Percentiles rank a stretch among this genome's conserved stretches.
Evolutionary conservation across 2,113 vertebrate genomes (phyloP).

Genomic region (Sturnus vulgaris): DNA sequence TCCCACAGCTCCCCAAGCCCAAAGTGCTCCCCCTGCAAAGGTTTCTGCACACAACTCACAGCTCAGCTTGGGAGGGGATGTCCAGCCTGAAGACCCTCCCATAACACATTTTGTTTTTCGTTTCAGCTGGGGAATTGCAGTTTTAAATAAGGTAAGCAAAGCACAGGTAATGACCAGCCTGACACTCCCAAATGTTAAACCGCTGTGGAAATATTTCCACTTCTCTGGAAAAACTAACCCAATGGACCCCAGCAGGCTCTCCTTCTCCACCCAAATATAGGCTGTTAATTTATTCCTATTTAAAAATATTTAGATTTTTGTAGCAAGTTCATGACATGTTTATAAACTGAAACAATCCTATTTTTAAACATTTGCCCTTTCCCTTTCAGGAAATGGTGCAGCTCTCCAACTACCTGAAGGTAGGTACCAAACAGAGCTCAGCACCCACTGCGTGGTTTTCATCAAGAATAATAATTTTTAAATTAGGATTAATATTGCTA

Average conservation of each 20-base stretch:
- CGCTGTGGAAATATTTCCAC: background rate
- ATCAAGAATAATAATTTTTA: accelerated
- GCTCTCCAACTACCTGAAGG: conserved; percentile 78
- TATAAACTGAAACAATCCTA: background rate
- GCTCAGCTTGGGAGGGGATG: background rate
- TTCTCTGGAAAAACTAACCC: background rate
- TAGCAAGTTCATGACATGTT: background rate
- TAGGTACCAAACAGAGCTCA: background rate
- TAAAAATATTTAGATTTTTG: background rate
- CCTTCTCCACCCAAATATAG: background rate
- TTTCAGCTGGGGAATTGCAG: conserved; percentile 69
- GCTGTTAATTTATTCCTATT: background rate
- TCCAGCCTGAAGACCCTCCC: background rate
- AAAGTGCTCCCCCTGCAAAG: accelerated
- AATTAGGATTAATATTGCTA: background rate
- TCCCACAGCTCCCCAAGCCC: accelerated
- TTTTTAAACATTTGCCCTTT: background rate
- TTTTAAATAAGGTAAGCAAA: conserved; percentile 74
- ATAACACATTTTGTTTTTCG: background rate
- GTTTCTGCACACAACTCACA: accelerated
- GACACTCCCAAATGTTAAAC: background rate
- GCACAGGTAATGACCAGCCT: background rate
- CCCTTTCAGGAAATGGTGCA: conserved; percentile 77
- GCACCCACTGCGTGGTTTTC: accelerated
- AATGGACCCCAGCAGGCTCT: accelerated